Evolutionary conservation across 2,797 vertebrate species (phyloP).

Genomic region (Discoglossus pictus): DNA sequence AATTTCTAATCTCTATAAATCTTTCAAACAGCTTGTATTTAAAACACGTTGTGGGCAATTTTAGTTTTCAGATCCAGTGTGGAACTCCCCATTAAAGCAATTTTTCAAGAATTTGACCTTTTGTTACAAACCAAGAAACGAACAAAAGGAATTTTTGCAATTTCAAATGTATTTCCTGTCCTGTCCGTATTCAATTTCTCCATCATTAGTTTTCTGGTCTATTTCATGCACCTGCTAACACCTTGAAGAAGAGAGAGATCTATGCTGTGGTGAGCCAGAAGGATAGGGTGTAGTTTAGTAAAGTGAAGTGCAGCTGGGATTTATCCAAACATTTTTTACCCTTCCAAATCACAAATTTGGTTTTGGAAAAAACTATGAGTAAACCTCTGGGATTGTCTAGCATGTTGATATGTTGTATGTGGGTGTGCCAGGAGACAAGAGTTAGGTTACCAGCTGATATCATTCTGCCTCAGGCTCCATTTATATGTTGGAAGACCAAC

Average conservation of each 20-base stretch:
- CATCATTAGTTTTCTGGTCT: background rate
- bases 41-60: slow-evolving; percentile 58
- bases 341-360: slow-evolving; percentile 1
- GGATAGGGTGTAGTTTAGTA: background rate
- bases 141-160: slow-evolving; percentile 14
- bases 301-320: background rate
- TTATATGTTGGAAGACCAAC: background rate
- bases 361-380: background rate
- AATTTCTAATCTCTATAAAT: slow-evolving; percentile 62
- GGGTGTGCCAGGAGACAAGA: background rate
- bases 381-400: slow-evolving; percentile 1
- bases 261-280: background rate
- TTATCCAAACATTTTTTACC: background rate
- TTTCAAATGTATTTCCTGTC: slow-evolving; percentile 19
- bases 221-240: slow-evolving; percentile 33
- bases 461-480: background rate
- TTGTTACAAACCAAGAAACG: slow-evolving; percentile 13
- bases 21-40: slow-evolving; percentile 63
- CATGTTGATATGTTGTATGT: background rate
- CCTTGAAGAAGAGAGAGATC: slow-evolving; percentile 9
- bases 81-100: slow-evolving; percentile 40
- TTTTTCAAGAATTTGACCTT: slow-evolving; percentile 27
- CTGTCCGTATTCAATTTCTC: background rate
- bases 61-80: slow-evolving; percentile 51
- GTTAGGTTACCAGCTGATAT: slow-evolving; percentile 17